phyloP scores from a whole-genome alignment of 2,797 vertebrate genomes.

The Onychomys arenicola region DNA sequence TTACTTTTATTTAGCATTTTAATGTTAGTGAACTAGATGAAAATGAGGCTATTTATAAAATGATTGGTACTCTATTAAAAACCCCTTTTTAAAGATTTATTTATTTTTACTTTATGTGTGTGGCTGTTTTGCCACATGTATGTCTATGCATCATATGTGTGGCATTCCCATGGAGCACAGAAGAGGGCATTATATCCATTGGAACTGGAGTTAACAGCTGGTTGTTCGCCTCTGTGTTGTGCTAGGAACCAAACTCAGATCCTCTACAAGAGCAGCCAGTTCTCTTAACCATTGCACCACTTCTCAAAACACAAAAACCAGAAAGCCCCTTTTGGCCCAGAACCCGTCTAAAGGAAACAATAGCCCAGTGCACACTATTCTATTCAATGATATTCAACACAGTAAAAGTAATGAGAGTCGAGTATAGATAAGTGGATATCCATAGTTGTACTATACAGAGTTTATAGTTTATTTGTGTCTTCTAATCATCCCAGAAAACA shows the following conservation, averaged over 20 bases:
- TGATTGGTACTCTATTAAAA: not conserved
- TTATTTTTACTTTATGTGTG: not conserved
- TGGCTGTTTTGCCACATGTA: not conserved
- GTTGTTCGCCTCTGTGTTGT: not conserved
- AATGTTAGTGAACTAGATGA: not conserved
- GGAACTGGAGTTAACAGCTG: not conserved
- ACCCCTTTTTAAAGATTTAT: not conserved
- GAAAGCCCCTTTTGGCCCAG: not conserved
- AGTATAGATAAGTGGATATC: not conserved
- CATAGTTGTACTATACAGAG: not conserved
- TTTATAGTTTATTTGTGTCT: not conserved
- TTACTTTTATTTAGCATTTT: slow-evolving; percentile 33
- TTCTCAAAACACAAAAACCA: not conserved
- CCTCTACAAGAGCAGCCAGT: not conserved
- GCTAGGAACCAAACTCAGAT: not conserved
- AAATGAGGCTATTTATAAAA: slow-evolving; percentile 16
- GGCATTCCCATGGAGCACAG: not conserved
- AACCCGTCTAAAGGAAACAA: not conserved
- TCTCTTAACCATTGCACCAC: not conserved
- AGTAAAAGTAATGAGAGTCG: not conserved
- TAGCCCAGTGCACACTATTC: not conserved
- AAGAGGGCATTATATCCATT: not conserved
- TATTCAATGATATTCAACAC: not conserved
- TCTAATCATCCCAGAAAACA: not conserved
- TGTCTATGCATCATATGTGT: not conserved